Evolutionary conservation across 2,797 vertebrate genomes (phyloP), one percentile per base, ranked within the genome.

Genomic region (Pelodytes ibericus): DNA sequence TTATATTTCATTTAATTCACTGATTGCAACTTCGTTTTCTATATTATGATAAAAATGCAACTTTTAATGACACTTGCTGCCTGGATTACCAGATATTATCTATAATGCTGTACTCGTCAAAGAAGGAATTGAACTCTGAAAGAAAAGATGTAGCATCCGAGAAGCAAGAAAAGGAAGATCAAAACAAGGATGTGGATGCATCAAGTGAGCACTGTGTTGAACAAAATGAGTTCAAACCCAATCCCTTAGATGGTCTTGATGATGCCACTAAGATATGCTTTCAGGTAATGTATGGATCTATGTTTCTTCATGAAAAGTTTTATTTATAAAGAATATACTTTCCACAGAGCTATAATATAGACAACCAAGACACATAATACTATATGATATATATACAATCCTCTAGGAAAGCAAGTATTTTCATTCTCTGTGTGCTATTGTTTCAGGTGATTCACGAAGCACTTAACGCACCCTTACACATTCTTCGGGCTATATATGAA

Each of bases 261-360:
- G 97, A 99, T 85, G 95, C 96, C 84, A 98, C 97, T 39, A 97
- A 95, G 87, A 96, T 96, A 83, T 98, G 96, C 83, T 97, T 99
- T 88, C 92, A 98, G 96, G 97, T 98, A 89, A 74, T 80, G 1
- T 1, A 10, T 44, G 41, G 41, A 44, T 44, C 3, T 44, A 16
- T 44, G 13, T 16, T 44, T 44, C 3, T 44, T n/a, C n/a, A n/a
- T n/a, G n/a, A n/a, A n/a, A n/a, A n/a, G n/a, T n/a, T n/a, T n/a
- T n/a, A n/a, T n/a, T n/a, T n/a, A n/a, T n/a, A n/a, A n/a, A n/a
- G n/a, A n/a, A n/a, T n/a, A n/a, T n/a, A n/a, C n/a, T n/a, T n/a
- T n/a, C n/a, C n/a, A n/a, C n/a, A n/a, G n/a, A n/a, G n/a, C n/a
- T n/a, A n/a, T n/a, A n/a, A n/a, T n/a, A n/a, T n/a, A n/a, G n/a